Evolutionary conservation across 1,140 invertebrate species (phyloP).

Genomic region (Phymastichus coffea): DNA sequence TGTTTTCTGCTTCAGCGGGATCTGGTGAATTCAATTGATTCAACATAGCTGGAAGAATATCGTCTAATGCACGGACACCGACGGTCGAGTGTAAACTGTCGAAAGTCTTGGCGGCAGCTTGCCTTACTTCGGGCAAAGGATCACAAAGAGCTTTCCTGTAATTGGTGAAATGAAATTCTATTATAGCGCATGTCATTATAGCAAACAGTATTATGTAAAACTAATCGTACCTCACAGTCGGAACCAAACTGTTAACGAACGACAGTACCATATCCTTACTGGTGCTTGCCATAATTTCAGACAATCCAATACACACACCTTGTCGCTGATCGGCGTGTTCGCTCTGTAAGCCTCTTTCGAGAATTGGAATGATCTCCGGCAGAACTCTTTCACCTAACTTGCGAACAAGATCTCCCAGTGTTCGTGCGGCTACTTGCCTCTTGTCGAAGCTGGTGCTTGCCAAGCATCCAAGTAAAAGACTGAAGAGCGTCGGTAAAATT

Average conservation of each 20-base stretch:
- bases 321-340: slow-evolving; percentile 90
- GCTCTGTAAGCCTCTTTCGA: slow-evolving; percentile 90
- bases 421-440: slow-evolving; percentile 91
- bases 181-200: background rate
- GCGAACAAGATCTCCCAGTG: slow-evolving; percentile 93
- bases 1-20: slow-evolving; percentile 74
- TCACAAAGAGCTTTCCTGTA: slow-evolving; percentile 86
- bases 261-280: slow-evolving; percentile 92
- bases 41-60: slow-evolving; percentile 91
- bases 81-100: slow-evolving; percentile 94
- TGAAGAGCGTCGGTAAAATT: slow-evolving; percentile 93
- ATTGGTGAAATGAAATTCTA: background rate
- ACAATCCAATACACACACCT: slow-evolving; percentile 96
- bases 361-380: slow-evolving; percentile 96
- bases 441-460: slow-evolving; percentile 96
- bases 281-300: slow-evolving; percentile 97
- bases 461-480: slow-evolving; percentile 86
- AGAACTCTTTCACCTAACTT: slow-evolving; percentile 97
- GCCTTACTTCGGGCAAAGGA: slow-evolving; percentile 86
- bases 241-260: slow-evolving; percentile 94
- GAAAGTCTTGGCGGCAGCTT: slow-evolving; percentile 95
- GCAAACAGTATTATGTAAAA: slow-evolving; percentile 54
- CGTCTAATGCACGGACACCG: slow-evolving; percentile 92
- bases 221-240: slow-evolving; percentile 73
- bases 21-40: slow-evolving; percentile 79